Evolutionary conservation across 2,797 vertebrate genomes (phyloP), one percentile per base, ranked within the genome.

Genomic region (Myripristis jacobus): DNA sequence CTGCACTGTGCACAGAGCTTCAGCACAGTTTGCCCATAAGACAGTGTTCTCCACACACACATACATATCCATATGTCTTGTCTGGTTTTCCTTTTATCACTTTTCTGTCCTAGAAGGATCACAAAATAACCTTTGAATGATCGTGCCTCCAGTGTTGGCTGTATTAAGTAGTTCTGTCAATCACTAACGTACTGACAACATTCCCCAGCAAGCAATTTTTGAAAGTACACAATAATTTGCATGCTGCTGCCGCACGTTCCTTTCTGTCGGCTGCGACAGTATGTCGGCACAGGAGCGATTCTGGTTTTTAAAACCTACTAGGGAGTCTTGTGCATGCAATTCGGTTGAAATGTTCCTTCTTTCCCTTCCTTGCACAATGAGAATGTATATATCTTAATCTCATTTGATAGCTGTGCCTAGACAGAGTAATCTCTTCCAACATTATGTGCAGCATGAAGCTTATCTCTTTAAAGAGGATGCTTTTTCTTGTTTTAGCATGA

Each of bases 401-500:
- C 83, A 89, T 94, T 93, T 93, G 91, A 94, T 92, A 92, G 90
- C 91, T 93, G 88, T 93, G 91, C 92, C 92, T 93, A 93, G 92
- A 94, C 90, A 88, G 89, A 91, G 89, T 93, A 93, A 94, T 95
- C 91, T 92, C 78, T 84, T 85, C 84, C 83, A 90, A 93, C 88
- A 93, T 92, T 91, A 90, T 92, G 88, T 91, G 91, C 84, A 88
- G 91, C 92, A 91, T 90, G 89, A 90, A 92, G 92, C 93, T 95
- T 95, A 94, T 95, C 92, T 93, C 89, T 89, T 91, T 92, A 93
- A 94, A 91, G 90, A 92, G 91, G 91, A 93, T 92, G 92, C 86
- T 88, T 93, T 92, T 93, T 93, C 89, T 93, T 93, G 91, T 94
- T 94, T 91, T 88, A 93, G 89, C 93, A 94, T 94, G 89, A 93